Evolutionary conservation across 1,140 invertebrate genomes (phyloP), one percentile per base, ranked within the genome.

Genomic region (Drosophila arawakana): DNA sequence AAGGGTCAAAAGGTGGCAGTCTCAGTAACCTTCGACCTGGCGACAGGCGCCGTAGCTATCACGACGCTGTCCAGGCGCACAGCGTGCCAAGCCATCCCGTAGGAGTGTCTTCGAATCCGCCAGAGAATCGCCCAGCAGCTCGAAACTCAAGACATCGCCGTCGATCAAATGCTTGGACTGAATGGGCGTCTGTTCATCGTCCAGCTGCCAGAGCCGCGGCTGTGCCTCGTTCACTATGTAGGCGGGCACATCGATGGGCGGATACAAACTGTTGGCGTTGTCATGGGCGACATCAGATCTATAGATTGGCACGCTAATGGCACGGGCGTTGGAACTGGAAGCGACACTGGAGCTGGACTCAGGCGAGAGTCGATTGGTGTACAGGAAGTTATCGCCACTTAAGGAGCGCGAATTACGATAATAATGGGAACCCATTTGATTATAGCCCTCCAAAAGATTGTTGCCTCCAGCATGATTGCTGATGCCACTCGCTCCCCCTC

Each of bases 31-130:
- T 47, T 89, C 84, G 58, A 91, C 76, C 77, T 91, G 84, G 82
- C 89, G 92, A 68, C 94, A 94, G 35, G 93, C 83, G 11, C 94
- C 94, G 54, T 93, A 93, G 41, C 93, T 93, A 76, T 95, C 94
- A 30, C 95, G 92, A 52, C 92, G 92, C 25, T 93, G 91, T 44
- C 93, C 95, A 0, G 94, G 95, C 10, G 94, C 94, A 82, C 95
- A 95, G 75, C 95, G 94, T 39, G 95, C 94, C 50, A 92, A 90
- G 1, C 94, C 94, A 10, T 94, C 94, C 11, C 95, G 82, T 2
- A 95, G 86, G 59, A 93, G 92, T 47, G 93, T 83, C 73, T 93
- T 88, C 7, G 83, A 88, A 9, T 88, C 81, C 39, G 61, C 59
- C 21, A 89, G 41, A 13, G 63, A 75, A 62, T 89, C 90, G 50